Percentiles rank a stretch among this genome's conserved stretches.
Evolutionary conservation across 2,888 invertebrate genomes (phyloP).

Genomic region (Gymnoscelis rufifasciata): DNA sequence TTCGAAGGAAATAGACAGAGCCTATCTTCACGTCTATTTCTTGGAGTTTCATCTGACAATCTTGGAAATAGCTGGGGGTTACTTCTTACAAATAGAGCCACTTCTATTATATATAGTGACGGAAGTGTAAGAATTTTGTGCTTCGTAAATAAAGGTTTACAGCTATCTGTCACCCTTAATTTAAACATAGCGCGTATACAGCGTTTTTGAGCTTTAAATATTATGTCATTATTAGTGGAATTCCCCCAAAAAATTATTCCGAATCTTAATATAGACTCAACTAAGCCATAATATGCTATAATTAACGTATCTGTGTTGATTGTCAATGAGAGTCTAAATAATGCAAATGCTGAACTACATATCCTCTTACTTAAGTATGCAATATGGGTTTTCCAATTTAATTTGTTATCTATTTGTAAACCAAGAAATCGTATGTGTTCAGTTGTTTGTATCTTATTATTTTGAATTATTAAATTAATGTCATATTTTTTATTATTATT

Average conservation of each 20-base stretch:
- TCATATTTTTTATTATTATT: not conserved
- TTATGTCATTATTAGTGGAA: not conserved
- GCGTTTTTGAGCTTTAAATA: not conserved
- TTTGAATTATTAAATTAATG: not conserved
- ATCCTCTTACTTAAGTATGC: not conserved
- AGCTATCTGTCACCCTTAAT: not conserved
- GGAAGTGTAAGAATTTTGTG: not conserved
- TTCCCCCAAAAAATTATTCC: slow-evolving; percentile 3
- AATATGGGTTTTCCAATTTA: not conserved
- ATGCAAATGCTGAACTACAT: not conserved
- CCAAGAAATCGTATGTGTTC: not conserved
- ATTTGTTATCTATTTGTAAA: too few species aligned
- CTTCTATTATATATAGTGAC: not conserved
- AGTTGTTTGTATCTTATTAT: not conserved
- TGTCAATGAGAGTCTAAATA: slow-evolving; percentile 1
- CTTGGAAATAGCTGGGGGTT: not conserved
- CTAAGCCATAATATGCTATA: slow-evolving; percentile 6
- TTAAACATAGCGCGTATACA: not conserved
- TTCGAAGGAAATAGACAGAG: not conserved
- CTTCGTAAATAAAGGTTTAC: not conserved
- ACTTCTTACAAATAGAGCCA: not conserved
- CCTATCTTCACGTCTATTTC: not conserved
- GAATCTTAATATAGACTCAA: slow-evolving; percentile 1
- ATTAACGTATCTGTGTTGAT: slow-evolving; percentile 4
- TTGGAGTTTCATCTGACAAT: not conserved